Conservation (phyloP, 2,797 vertebrate species). For the Euphonia xanthogaster region DNA sequence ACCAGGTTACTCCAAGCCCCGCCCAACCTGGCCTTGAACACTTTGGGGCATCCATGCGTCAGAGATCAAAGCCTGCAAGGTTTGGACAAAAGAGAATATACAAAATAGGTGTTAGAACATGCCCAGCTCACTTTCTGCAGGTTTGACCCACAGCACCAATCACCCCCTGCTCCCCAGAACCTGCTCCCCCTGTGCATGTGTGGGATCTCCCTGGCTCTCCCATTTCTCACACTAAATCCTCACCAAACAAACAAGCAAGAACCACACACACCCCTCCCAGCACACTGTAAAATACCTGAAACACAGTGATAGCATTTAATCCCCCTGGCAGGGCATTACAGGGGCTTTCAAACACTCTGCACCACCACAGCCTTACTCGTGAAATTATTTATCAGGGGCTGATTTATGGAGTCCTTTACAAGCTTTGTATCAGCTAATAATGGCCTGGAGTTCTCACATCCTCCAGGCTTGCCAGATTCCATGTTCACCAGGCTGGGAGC, state of each 20-base stretch:
- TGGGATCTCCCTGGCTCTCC: not conserved
- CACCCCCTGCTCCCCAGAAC: not conserved
- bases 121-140: not conserved
- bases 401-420: constrained; percentile 70
- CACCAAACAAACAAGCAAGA: not conserved
- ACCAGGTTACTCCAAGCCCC: not conserved
- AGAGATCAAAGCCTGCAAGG: not conserved
- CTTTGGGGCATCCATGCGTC: not conserved
- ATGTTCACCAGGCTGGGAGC: constrained; percentile 50
- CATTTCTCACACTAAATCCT: not conserved
- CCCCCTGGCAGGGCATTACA: constrained; percentile 62
- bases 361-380: not conserved
- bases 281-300: constrained; percentile 57
- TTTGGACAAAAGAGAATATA: not conserved
- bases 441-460: constrained; percentile 57
- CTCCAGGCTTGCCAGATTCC: constrained; percentile 50
- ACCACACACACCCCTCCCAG: not conserved
- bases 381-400: constrained; percentile 70
- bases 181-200: not conserved
- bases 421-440: constrained; percentile 65
- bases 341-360: constrained; percentile 42
- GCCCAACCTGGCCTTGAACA: not conserved
- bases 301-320: constrained; percentile 67
- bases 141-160: not conserved
- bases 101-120: not conserved